Conservation (phyloP, 2,888 invertebrate species). For the Tetropium fuscum region DNA sequence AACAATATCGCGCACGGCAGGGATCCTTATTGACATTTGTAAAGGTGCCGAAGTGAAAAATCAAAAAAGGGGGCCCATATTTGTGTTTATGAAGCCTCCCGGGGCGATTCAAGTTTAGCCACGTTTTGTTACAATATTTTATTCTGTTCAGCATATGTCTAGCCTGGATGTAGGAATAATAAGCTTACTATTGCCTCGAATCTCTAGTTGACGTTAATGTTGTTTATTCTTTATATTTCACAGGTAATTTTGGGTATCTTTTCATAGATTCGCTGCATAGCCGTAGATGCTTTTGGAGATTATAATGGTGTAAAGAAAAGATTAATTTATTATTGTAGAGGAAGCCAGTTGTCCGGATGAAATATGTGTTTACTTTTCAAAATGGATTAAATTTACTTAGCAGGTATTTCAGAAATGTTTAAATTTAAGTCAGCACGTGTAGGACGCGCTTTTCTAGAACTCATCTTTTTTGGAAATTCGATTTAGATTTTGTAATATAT, state of each 20-base stretch:
- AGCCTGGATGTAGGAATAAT: constrained; percentile 57
- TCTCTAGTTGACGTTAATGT: constrained; percentile 51
- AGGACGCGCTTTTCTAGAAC: too few relatives aligned
- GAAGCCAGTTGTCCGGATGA: not conserved
- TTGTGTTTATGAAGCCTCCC: constrained; percentile 65
- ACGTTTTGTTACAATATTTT: constrained; percentile 63
- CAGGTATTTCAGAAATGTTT: constrained; percentile 1
- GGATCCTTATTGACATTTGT: constrained; percentile 59
- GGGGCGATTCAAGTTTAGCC: constrained; percentile 62
- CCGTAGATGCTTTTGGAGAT: not conserved
- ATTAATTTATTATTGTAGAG: constrained; percentile 5
- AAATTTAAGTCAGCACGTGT: not conserved
- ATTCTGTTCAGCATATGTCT: constrained; percentile 59
- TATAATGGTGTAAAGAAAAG: constrained; percentile 4
- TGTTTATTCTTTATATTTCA: constrained; percentile 36
- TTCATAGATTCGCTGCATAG: constrained; percentile 10
- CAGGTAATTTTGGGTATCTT: constrained; percentile 34
- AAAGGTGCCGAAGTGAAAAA: constrained; percentile 66
- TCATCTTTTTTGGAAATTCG: too few relatives aligned
- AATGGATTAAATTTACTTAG: constrained; percentile 6
- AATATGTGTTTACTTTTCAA: constrained; percentile 1
- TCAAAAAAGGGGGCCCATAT: constrained; percentile 62
- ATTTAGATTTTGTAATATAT: too few relatives aligned
- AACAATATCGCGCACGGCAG: constrained; percentile 57
- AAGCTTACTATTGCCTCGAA: constrained; percentile 51